phyloP scores from a whole-genome alignment of 2,888 invertebrate genomes.

The Drosophila cracens region DNA sequence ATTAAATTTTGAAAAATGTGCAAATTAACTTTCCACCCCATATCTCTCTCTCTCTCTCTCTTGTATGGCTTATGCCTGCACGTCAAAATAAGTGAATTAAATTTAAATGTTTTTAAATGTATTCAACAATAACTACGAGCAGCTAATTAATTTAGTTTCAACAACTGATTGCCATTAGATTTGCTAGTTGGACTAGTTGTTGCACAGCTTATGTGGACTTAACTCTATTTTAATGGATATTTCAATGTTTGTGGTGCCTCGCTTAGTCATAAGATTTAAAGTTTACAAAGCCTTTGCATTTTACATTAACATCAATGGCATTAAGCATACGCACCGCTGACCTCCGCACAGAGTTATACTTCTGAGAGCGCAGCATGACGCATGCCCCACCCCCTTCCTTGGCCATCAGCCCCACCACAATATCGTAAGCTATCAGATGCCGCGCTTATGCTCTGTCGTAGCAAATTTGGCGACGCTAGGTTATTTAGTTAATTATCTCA shows the following conservation, averaged over 20 bases:
- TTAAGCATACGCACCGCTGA: conserved; percentile 21
- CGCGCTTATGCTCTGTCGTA: conserved; percentile 54
- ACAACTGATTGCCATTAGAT: conserved; percentile 16
- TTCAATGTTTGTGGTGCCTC: neutral
- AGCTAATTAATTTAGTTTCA: conserved; percentile 38
- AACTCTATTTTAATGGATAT: neutral
- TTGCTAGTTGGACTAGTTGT: neutral
- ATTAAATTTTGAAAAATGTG: conserved; percentile 65
- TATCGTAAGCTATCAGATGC: conserved; percentile 41
- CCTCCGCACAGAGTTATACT: conserved; percentile 17
- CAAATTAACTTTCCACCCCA: conserved; percentile 38
- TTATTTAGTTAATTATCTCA: conserved; percentile 77
- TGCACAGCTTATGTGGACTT: neutral
- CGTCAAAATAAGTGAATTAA: conserved; percentile 55
- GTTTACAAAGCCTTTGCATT: neutral
- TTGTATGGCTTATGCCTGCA: neutral
- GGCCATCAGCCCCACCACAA: conserved; percentile 13
- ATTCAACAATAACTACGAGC: conserved; percentile 46
- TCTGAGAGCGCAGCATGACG: conserved; percentile 31
- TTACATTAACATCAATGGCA: conserved; percentile 7
- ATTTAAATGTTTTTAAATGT: conserved; percentile 50
- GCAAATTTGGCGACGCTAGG: conserved; percentile 74
- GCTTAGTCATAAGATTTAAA: neutral
- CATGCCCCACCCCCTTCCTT: neutral
- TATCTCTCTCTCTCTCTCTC: neutral